A percentile compares a stretch with the other conserved stretches of the same genome.
phyloP scores from a whole-genome alignment of 37 sponge, comb jelly and placozoan species.

The Oscarella lobularis region DNA sequence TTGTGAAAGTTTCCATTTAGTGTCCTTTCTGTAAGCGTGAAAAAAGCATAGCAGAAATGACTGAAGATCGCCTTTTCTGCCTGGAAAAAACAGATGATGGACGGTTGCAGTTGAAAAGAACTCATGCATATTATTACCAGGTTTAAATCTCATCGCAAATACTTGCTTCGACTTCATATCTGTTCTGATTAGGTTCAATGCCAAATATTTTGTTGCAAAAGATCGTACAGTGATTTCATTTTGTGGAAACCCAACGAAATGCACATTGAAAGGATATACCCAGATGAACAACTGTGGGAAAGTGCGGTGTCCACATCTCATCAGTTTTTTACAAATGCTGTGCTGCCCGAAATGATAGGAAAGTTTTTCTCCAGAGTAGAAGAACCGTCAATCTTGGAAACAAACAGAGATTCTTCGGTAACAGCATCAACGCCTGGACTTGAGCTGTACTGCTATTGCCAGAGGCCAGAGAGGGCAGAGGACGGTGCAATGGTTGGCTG shows the following conservation, averaged over 20 bases:
- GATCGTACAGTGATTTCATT: conserved; percentile 35
- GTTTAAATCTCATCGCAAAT: too few species aligned
- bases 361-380: conserved; percentile 19
- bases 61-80: conserved; percentile 10
- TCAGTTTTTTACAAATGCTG: conserved; percentile 14
- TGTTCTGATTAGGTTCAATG: too few species aligned
- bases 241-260: conserved; percentile 18
- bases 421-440: too few species aligned
- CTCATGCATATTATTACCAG: conserved; percentile 53
- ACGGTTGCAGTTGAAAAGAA: conserved; percentile 7
- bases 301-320: conserved; percentile 4
- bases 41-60: conserved; percentile 10
- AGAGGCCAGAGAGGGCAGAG: not conserved
- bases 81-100: conserved; percentile 3
- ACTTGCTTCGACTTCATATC: too few species aligned
- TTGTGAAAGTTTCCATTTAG: conserved; percentile 32
- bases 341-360: conserved; percentile 29
- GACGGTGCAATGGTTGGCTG: conserved; percentile 13
- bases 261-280: conserved; percentile 21
- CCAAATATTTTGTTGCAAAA: too few species aligned
- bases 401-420: not conserved
- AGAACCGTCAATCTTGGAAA: not conserved
- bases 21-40: conserved; percentile 26
- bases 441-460: conserved; percentile 19
- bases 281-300: conserved; percentile 14